Conservation (phyloP, 53 echinoderm and acorn worm species). For the Echinometra lucunter region DNA sequence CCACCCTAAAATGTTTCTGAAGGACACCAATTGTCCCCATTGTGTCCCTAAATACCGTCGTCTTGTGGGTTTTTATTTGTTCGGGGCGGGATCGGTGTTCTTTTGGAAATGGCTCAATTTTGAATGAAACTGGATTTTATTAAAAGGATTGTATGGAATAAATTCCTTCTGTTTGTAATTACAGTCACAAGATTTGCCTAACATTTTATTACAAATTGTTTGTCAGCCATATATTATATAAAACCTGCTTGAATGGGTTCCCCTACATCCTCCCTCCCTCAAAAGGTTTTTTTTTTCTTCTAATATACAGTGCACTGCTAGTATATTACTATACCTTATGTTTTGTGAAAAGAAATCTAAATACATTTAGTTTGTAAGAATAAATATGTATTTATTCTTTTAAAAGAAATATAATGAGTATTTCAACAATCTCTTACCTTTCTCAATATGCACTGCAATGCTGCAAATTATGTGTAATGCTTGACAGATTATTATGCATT, state of each 20-base stretch:
- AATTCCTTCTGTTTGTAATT: background rate
- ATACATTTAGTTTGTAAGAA: too few species aligned
- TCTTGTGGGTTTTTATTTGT: conserved; percentile 31
- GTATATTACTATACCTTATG: too few species aligned
- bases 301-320: too few species aligned
- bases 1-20: conserved; percentile 50
- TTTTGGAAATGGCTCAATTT: background rate
- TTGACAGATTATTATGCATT: background rate
- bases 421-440: background rate
- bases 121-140: conserved; percentile 5
- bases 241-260: background rate
- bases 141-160: background rate
- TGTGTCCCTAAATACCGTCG: conserved; percentile 41
- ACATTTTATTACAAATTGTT: background rate
- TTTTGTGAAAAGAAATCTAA: too few species aligned
- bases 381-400: background rate
- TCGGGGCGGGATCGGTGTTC: background rate
- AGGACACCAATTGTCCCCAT: conserved; percentile 20
- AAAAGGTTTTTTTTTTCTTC: too few species aligned
- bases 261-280: too few species aligned
- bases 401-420: background rate
- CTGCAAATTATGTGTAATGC: background rate
- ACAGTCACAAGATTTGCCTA: background rate
- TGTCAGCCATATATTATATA: background rate
- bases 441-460: background rate